Evolutionary conservation across 92 coral and sea anemone genomes (phyloP).

Genomic region (Zoanthus sociatus): DNA sequence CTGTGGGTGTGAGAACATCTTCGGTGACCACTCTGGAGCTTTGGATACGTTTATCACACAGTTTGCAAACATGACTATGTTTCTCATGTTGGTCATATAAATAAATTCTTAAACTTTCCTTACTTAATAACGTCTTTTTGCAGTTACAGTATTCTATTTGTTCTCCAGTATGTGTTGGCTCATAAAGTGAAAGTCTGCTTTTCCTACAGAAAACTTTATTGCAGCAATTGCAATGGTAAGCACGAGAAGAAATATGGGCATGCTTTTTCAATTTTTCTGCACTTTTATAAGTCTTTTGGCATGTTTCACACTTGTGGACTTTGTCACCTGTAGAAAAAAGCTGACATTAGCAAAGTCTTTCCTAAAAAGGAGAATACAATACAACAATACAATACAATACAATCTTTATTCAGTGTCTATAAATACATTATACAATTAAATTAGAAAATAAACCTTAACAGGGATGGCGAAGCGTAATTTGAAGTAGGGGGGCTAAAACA

Average conservation of each 20-base stretch:
- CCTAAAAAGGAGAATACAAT: no score
- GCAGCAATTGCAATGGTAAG: constrained; percentile 4
- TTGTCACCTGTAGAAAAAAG: neutral
- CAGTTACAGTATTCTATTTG: neutral
- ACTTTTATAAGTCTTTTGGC: constrained; percentile 4
- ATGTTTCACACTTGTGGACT: neutral
- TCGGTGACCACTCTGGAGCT: neutral
- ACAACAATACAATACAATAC: no score
- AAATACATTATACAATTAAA: no score
- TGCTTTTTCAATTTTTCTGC: neutral
- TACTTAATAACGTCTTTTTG: neutral
- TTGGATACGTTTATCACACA: neutral
- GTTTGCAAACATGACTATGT: neutral
- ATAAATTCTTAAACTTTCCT: neutral
- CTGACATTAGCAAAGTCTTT: no score
- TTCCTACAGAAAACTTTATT: neutral
- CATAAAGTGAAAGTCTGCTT: neutral
- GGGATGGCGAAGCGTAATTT: no score
- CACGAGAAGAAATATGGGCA: neutral
- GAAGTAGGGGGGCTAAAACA: no score
- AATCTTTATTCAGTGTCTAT: no score
- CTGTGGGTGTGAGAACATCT: neutral
- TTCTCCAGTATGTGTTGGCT: constrained; percentile 1
- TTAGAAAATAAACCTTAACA: no score
- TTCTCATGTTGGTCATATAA: neutral